These are phyloP conservation scores for Pionites leucogaster DNA, from an alignment of 2,113 vertebrate genomes.

Conservation along the genomic window DNA sequence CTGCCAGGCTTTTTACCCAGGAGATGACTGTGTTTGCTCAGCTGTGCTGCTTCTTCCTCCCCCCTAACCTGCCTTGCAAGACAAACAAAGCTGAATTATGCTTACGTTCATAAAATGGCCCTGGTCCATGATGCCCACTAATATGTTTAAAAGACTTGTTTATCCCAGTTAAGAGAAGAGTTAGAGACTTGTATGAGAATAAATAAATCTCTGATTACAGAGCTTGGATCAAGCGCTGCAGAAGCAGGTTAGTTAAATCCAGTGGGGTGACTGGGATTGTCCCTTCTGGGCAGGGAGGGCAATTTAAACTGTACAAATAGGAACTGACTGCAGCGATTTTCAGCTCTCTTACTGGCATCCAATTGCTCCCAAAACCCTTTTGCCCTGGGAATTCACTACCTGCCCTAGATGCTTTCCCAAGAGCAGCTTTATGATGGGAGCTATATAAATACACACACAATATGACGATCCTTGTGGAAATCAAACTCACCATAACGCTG, in stretches of 20 bases:
- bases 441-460: neutral
- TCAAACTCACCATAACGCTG: accelerated
- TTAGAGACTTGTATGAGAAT: neutral
- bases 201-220: neutral
- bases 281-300: neutral
- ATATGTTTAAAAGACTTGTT: neutral
- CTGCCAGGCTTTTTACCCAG: neutral
- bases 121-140: accelerated
- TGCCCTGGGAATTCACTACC: neutral
- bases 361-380: neutral
- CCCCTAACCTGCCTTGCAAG: neutral
- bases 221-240: neutral
- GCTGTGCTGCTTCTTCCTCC: neutral
- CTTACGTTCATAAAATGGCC: neutral
- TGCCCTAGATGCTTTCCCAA: neutral
- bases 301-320: neutral
- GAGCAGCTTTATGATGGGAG: neutral
- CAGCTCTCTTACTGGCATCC: neutral
- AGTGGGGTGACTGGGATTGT: neutral
- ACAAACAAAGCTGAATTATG: neutral
- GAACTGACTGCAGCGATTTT: neutral
- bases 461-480: neutral
- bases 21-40: neutral
- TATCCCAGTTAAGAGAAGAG: neutral
- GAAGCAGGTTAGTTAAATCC: neutral